Evolutionary conservation across 2,797 vertebrate species (phyloP).

Genomic region (Arnoldichthys spilopterus): DNA sequence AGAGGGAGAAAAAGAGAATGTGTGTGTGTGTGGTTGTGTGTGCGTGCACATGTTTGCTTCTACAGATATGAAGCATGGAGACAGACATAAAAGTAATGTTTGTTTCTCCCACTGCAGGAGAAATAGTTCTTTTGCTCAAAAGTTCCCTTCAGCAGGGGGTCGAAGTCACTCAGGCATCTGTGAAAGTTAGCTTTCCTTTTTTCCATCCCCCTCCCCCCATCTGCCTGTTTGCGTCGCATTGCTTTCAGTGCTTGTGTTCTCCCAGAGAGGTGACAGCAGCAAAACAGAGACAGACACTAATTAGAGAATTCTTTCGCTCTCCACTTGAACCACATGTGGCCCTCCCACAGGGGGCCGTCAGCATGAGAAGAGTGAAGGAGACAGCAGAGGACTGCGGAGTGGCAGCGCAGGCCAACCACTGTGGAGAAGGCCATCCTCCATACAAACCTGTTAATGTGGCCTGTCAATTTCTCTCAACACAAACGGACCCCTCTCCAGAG

Average conservation of each 20-base stretch:
- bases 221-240: slow-evolving; percentile 8
- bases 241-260: slow-evolving; percentile 20
- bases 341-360: slow-evolving; percentile 47
- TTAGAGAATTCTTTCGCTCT: slow-evolving; percentile 47
- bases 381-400: slow-evolving; percentile 30
- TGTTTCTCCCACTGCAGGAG: slow-evolving; percentile 20
- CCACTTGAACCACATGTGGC: slow-evolving; percentile 48
- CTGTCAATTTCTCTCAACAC: slow-evolving; percentile 39
- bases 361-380: slow-evolving; percentile 19
- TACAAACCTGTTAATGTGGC: slow-evolving; percentile 51
- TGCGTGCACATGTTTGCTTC: background rate
- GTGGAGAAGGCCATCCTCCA: slow-evolving; percentile 34
- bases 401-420: slow-evolving; percentile 36
- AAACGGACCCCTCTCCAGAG: slow-evolving; percentile 21
- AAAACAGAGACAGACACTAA: slow-evolving; percentile 44
- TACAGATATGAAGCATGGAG: slow-evolving; percentile 8
- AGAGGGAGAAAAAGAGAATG: slow-evolving; percentile 3
- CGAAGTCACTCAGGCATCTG: slow-evolving; percentile 21
- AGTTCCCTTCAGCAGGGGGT: slow-evolving; percentile 9
- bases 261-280: slow-evolving; percentile 30
- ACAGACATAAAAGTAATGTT: slow-evolving; percentile 41
- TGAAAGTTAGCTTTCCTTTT: slow-evolving; percentile 23
- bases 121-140: slow-evolving; percentile 21
- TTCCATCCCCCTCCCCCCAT: background rate
- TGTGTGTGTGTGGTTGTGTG: background rate